Conservation (phyloP, 2,888 invertebrate genomes). For the Orthosia gracilis region DNA sequence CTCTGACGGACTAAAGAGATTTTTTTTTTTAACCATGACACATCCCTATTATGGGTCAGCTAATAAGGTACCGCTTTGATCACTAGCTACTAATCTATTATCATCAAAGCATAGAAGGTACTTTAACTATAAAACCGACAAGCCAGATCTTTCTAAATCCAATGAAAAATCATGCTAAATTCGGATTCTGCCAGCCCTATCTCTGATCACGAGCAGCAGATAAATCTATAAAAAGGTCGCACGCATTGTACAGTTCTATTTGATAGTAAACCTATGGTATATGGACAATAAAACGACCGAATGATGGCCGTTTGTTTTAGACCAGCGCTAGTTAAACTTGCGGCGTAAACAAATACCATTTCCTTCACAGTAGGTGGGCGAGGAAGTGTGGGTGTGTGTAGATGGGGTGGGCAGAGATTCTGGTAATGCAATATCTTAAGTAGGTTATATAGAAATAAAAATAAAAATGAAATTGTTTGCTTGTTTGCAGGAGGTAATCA, state of each 20-base stretch:
- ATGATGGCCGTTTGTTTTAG: conserved; percentile 52
- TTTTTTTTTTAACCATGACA: too few species aligned
- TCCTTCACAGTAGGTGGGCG: conserved; percentile 54
- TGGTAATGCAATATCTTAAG: too few species aligned
- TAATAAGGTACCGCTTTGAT: too few species aligned
- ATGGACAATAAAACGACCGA: conserved; percentile 58
- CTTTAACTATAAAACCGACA: too few species aligned
- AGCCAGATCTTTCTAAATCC: too few species aligned
- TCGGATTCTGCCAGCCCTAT: conserved; percentile 20
- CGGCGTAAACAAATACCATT: conserved; percentile 48
- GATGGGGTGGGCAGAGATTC: neutral
- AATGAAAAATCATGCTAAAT: neutral
- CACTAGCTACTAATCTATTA: too few species aligned
- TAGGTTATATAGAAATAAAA: too few species aligned
- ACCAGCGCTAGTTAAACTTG: conserved; percentile 49
- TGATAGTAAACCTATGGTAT: conserved; percentile 60
- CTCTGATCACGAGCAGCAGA: conserved; percentile 45
- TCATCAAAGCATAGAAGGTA: too few species aligned
- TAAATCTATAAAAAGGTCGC: conserved; percentile 65
- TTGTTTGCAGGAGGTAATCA: too few species aligned
- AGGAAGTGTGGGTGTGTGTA: conserved; percentile 10
- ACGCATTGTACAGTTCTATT: conserved; percentile 59
- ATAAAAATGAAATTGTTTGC: too few species aligned
- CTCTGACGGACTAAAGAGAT: too few species aligned
- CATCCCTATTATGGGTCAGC: too few species aligned